phyloP scores from a whole-genome alignment of 2,797 vertebrate species.

The Hippoglossus hippoglossus region DNA sequence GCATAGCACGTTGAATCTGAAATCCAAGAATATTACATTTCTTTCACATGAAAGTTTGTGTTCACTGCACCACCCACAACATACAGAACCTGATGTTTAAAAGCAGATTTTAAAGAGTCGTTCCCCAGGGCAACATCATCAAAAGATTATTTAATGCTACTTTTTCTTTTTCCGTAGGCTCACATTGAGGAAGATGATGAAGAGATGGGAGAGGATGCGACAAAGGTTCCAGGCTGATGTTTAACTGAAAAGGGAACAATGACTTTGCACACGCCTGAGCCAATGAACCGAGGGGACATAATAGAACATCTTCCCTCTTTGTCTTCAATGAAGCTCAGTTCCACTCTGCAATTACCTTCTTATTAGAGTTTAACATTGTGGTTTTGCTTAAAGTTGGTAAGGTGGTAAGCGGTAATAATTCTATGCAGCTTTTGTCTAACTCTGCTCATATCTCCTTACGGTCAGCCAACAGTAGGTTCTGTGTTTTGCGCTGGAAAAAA shows the following conservation, averaged over 20 bases:
- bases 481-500: no score
- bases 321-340: neutral
- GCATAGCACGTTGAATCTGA: neutral
- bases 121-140: neutral
- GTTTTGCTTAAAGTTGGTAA: no score
- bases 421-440: no score
- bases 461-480: no score
- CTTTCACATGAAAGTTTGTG: slow-evolving; percentile 4
- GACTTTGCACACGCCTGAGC: no score
- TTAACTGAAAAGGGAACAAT: neutral
- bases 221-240: slow-evolving; percentile 8
- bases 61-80: slow-evolving; percentile 2
- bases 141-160: slow-evolving; percentile 18
- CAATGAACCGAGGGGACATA: no score
- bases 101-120: slow-evolving; percentile 18
- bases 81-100: slow-evolving; percentile 13
- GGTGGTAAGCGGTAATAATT: no score
- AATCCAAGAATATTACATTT: neutral
- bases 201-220: neutral
- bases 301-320: no score
- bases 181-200: neutral
- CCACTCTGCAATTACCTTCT: neutral
- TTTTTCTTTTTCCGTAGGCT: slow-evolving; percentile 14
- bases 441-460: no score
- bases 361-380: neutral